A percentile compares a stretch with the other conserved stretches of the same genome.
phyloP scores from a whole-genome alignment of 2,888 invertebrate genomes.

The Apamea monoglypha region DNA sequence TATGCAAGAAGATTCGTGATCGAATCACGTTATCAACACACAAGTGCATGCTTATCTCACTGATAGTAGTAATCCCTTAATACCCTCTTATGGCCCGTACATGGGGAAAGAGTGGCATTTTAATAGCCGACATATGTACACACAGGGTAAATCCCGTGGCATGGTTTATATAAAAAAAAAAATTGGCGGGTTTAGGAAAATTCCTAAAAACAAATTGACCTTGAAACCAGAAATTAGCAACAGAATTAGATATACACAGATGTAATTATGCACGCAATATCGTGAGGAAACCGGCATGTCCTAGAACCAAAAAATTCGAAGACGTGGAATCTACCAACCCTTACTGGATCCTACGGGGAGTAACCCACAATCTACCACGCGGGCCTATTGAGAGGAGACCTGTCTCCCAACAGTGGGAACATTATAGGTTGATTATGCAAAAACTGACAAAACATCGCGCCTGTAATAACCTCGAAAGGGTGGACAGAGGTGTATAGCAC shows the following conservation, averaged over 20 bases:
- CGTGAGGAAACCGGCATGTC: too few relatives aligned
- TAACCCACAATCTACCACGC: too few relatives aligned
- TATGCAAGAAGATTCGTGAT: slow-evolving; percentile 8
- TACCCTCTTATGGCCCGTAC: slow-evolving; percentile 23
- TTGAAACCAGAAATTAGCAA: background rate
- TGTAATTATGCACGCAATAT: too few relatives aligned
- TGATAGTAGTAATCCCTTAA: slow-evolving; percentile 51
- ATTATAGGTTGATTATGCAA: too few relatives aligned
- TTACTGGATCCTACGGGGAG: too few relatives aligned
- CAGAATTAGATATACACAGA: background rate
- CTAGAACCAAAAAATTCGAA: too few relatives aligned
- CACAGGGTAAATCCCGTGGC: background rate
- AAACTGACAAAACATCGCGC: too few relatives aligned
- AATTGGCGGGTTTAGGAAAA: background rate
- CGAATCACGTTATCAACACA: slow-evolving; percentile 40
- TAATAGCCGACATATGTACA: slow-evolving; percentile 12
- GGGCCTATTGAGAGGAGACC: too few relatives aligned
- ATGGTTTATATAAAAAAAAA: background rate
- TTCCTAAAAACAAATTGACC: background rate
- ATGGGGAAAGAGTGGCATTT: slow-evolving; percentile 34
- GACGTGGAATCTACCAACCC: too few relatives aligned
- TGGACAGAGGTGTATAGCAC: too few relatives aligned
- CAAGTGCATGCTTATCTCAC: slow-evolving; percentile 35
- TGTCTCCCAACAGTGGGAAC: too few relatives aligned
- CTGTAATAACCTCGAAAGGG: too few relatives aligned